These are phyloP conservation scores for Ahaetulla prasina DNA, from an alignment of 2,113 vertebrate species.

Conservation along the genomic window DNA sequence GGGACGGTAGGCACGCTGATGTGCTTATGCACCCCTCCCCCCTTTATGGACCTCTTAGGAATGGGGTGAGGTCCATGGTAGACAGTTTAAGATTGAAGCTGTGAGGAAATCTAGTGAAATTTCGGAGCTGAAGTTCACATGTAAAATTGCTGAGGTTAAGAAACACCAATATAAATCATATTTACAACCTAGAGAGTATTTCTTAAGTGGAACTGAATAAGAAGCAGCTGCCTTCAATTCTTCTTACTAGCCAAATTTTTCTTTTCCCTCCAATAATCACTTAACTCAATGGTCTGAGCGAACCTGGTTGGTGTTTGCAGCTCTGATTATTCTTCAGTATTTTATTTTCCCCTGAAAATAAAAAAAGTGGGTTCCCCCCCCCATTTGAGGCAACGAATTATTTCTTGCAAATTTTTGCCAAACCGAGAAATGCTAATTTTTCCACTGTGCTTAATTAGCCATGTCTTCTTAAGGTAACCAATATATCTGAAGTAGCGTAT, in stretches of 20 bases:
- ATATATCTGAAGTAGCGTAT: not conserved
- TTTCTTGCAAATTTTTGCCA: not conserved
- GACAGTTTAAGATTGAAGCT: too few relatives aligned
- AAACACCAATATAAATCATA: not conserved
- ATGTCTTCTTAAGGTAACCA: slow-evolving; percentile 36
- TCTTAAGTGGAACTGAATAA: not conserved
- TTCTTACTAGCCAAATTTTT: not conserved
- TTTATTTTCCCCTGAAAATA: not conserved
- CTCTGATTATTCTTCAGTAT: not conserved
- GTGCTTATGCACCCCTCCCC: too few relatives aligned
- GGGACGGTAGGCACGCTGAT: too few relatives aligned
- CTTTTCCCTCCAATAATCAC: not conserved
- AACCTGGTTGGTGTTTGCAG: not conserved
- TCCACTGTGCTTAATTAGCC: slow-evolving; percentile 24
- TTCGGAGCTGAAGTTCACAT: not conserved
- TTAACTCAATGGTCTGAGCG: not conserved
- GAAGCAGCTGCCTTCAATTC: not conserved
- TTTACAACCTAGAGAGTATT: not conserved
- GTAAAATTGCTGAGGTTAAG: not conserved
- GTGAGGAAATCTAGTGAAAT: not conserved
- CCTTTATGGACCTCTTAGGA: too few relatives aligned
- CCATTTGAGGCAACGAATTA: not conserved
- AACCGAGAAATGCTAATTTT: slow-evolving; percentile 18
- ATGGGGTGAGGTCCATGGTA: too few relatives aligned
- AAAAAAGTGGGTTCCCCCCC: not conserved